Base-by-base conservation (phyloP, 2,888 invertebrate species). In the Willowsia nigromaculata region DNA sequence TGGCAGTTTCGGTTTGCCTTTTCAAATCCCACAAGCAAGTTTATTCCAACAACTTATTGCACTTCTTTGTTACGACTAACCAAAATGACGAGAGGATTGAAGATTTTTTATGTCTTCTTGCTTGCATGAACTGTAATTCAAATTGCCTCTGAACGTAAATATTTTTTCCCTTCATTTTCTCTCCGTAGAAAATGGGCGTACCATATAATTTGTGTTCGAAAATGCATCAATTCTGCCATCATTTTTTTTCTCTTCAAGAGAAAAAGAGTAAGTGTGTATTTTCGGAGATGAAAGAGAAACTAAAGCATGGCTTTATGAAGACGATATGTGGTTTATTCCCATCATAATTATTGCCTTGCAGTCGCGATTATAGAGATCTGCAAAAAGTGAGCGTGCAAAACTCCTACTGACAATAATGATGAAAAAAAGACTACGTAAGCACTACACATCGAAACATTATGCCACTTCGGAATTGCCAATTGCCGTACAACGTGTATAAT, bases 161-260 rank as follows among this genome's bases (percentile, higher is more conserved):
- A 68, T 47, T 74, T 71, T 83, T 71, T 71, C 13, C 37, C 56
- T 22, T 18, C 33, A 33, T 83, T 68, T 33, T 50, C 18, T 80
- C 53, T 3, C 6, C 15, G 62, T 22, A 43, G 6, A 83, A 71
- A 53, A 56, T 84, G 37, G 47, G 53, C 53, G 84, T 27, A 84
- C 25, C 53, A 84, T 74, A 47, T 84, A 84, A 84, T 84, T 84
- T 84, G 30, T 71, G 65, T 84, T 84, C 84, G 53, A 71, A 84
- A 84, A 71, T 84, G 37, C 84, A 84, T 84, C 82, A 84, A 84
- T 84, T 71, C 71, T 33, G 27, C 53, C 78, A 78, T 78, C 78
- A 59, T 15, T 56, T 56, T 78, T 50, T 47, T 68, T 18, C 15
- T 47, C 50, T 37, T 37, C 22, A 22, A 65, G 5, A 25, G 13